These are phyloP conservation scores for Alosa sapidissima DNA, from an alignment of 2,797 vertebrate species.

Conservation along the genomic window DNA sequence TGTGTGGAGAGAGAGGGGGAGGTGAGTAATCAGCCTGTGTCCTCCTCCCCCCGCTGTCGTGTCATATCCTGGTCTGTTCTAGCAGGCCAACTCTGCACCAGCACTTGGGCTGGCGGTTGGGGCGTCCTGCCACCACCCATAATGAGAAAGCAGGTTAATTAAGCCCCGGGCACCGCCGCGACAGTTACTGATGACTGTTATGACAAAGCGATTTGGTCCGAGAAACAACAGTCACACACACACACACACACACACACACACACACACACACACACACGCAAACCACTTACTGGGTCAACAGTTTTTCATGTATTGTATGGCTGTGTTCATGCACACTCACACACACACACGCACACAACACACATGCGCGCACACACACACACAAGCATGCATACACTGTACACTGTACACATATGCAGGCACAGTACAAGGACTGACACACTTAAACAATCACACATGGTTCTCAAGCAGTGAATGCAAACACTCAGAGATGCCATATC, in stretches of 20 bases:
- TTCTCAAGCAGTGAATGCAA: background rate
- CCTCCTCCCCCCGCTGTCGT: background rate
- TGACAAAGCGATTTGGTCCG: conserved; percentile 79
- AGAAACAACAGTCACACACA: background rate
- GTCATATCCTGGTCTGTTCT: background rate
- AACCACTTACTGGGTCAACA: background rate
- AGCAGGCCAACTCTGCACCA: background rate
- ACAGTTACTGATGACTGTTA: conserved; percentile 86
- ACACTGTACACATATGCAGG: background rate
- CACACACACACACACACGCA: background rate
- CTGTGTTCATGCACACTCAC: background rate
- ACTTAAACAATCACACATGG: background rate
- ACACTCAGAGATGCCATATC: background rate
- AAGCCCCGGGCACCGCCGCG: conserved; percentile 78
- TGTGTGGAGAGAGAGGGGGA: conserved; percentile 70
- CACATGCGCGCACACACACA: background rate
- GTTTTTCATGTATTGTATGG: background rate
- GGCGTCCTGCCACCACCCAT: conserved; percentile 67
- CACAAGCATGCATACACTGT: background rate
- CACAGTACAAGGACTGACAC: background rate
- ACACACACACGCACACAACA: background rate
- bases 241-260: background rate
- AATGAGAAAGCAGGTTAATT: conserved; percentile 87
- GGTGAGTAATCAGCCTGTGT: background rate
- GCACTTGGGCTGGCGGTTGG: background rate